Evolutionary conservation across 2,113 vertebrate species (phyloP).

Genomic region (Ophiodon elongatus): DNA sequence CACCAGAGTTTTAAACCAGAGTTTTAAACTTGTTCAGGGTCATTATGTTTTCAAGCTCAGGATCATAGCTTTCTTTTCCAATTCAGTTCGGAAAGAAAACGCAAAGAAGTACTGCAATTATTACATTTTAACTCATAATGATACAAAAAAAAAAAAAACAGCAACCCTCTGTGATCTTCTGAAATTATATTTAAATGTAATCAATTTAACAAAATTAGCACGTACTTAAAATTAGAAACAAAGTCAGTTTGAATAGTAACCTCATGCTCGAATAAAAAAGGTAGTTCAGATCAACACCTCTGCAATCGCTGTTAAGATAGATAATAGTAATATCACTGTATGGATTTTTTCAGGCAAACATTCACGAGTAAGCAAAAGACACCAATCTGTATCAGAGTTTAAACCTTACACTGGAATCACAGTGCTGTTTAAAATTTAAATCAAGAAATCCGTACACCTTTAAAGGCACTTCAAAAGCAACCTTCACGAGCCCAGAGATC

Average conservation of each 20-base stretch:
- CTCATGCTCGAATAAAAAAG: slow-evolving; percentile 2
- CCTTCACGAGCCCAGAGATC: slow-evolving; percentile 8
- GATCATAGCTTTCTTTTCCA: too few relatives aligned
- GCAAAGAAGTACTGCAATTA: too few relatives aligned
- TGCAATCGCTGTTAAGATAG: not conserved
- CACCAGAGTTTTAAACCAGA: too few relatives aligned
- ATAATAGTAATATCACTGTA: not conserved
- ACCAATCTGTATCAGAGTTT: not conserved
- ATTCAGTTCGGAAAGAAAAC: too few relatives aligned
- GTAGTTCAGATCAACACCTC: not conserved
- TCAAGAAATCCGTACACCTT: slow-evolving; percentile 17
- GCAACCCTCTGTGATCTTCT: not conserved
- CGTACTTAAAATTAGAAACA: not conserved
- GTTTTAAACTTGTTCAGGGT: too few relatives aligned
- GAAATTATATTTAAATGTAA: not conserved
- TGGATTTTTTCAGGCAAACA: not conserved
- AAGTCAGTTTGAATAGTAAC: not conserved
- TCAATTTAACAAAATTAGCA: not conserved
- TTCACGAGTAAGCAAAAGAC: not conserved
- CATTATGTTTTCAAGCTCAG: too few relatives aligned
- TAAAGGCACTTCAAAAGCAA: slow-evolving; percentile 32
- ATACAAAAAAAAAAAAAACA: too few relatives aligned
- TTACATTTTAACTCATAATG: too few relatives aligned
- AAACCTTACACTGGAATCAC: not conserved
- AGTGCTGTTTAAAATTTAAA: slow-evolving; percentile 1